Evolutionary conservation across 2,797 vertebrate species (phyloP), one percentile per base, ranked within the genome.

Genomic region (Fringilla coelebs): DNA sequence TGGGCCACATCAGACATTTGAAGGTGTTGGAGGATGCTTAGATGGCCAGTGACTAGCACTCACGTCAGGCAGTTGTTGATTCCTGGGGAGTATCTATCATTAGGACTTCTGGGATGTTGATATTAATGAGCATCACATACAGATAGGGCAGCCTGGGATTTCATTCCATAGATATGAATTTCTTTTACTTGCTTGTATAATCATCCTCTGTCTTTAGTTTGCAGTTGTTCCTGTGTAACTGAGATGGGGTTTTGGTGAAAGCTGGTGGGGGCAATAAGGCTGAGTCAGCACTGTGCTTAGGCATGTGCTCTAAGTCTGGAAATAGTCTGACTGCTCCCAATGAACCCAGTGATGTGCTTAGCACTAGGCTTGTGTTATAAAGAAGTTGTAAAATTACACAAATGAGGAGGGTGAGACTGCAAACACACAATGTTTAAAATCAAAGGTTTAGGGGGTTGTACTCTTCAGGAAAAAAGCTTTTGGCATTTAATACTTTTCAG

Each of bases 191-290:
- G 58, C 48, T 61, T 15, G 7, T 46, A 17, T 63, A 34, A 5
- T 83, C 63, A 62, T 22, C 38, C 48, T 29, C 70, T 81, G 58
- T 13, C 75, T 78, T 66, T 43, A n/a, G 82, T 68, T 85, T 70
- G 78, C 93, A 93, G 93, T 85, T 89, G 84, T 88, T 89, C 49
- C 62, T 19, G 13, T 79, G 89, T 78, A 91, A 96, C 51, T 13
- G 65, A 88, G 85, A 71, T 4, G 41, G 46, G 65, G 0, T 76
- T 94, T 85, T 71, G 89, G 83, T 91, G 91, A 40, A 70, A 61
- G 75, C 76, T 28, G 63, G 63, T 58, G 88, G 88, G 75, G 72
- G 29, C 18, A 84, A 2, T 58, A 31, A 21, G 86, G 11, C 90
- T 71, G 85, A 93, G 79, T 94, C 94, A 96, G 94, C 58, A 7